Evolutionary conservation across 1,140 invertebrate species (phyloP), one percentile per base, ranked within the genome.

Genomic region (Listronotus bonariensis): DNA sequence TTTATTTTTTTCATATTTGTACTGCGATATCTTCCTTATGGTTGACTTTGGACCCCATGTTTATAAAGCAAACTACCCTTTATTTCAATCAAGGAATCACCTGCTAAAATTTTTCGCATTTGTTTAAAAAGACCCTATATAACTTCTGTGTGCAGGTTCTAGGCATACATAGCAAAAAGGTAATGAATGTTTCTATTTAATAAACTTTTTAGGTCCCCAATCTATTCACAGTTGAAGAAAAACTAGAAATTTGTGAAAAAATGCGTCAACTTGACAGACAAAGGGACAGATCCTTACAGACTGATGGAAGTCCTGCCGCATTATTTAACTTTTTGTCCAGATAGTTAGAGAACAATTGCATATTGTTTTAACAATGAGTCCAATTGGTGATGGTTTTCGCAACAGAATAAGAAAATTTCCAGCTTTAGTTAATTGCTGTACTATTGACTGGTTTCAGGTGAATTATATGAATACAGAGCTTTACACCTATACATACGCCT

Each of bases 361-460:
- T 76, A 88, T 98, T 57, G 90, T 95, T 0, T 77, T 99, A 26
- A 88, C 92, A 1, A 96, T 98, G 92, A 96, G 92, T 56, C 93
- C 96, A 0, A 95, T 95, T 73, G 95, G 95, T 6, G 88, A 89
- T 61, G 83, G 84, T 11, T 91, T 98, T 78, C 84, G 95, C 62
- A 93, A 89, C 74, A 84, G 93, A 48, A 88, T 98, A 11, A 82
- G 94, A 60, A 97, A 95, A 78, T 99, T 97, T 78, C 96, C 95
- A 0, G 91, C 94, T 0, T 84, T 98, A 26, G 92, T 98, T 18
- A 98, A 97, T 78, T 97, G 95, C 76, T 98, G 96, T 75, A 97
- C 95, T 0, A 97, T 98, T 67, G 93, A 98, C 81, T 98, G 95
- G 96, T 95, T 98, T 79, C 93, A 97, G 83, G 93, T 93, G 64